Conservation (phyloP, 1,140 invertebrate genomes). For the Hypsibius dujardini region DNA sequence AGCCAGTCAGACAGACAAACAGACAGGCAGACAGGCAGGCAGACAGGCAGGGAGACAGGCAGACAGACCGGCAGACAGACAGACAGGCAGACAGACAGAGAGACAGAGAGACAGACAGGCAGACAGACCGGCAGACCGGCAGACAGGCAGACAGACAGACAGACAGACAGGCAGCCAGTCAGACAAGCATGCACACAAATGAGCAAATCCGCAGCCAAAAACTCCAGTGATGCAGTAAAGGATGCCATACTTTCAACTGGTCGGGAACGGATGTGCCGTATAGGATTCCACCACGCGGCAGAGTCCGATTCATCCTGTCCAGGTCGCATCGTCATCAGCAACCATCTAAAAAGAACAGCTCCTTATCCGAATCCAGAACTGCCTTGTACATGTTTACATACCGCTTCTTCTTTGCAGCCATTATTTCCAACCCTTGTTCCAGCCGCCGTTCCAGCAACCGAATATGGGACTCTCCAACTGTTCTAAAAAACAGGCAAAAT, state of each 20-base stretch:
- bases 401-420: constrained; percentile 84
- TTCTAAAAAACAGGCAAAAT: constrained; percentile 40
- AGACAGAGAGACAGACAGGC: no score
- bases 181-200: no score
- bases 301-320: constrained; percentile 20
- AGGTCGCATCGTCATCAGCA: constrained; percentile 19
- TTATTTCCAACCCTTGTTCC: constrained; percentile 88
- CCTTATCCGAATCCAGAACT: background rate
- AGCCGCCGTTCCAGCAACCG: constrained; percentile 69
- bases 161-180: no score
- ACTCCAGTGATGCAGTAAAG: background rate
- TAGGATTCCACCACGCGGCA: constrained; percentile 13
- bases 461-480: constrained; percentile 71
- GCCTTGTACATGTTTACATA: constrained; percentile 21
- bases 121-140: no score
- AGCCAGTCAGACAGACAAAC: no score
- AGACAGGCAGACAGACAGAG: no score
- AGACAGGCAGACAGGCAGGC: no score
- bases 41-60: no score
- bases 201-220: no score
- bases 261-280: background rate
- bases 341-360: background rate
- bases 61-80: no score
- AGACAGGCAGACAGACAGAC: no score
- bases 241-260: background rate